Base-by-base conservation (phyloP, 2,888 invertebrate species). In the Volucella inflata region DNA sequence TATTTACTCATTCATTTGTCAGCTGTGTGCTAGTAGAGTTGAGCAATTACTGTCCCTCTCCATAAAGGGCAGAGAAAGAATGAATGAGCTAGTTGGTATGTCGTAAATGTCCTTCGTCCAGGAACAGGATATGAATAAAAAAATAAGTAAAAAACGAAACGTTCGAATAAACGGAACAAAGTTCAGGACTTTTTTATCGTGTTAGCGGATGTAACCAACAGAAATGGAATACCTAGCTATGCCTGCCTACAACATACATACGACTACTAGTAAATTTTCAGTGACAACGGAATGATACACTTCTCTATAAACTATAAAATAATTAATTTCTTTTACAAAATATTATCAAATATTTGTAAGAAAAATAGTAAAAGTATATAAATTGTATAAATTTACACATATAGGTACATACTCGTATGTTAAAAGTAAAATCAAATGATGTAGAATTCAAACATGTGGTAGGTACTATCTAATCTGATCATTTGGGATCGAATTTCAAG, bases 1-100 rank as follows among this genome's bases (percentile, higher is more conserved):
- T 89, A 89, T 88, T 89, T 88, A 89, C 88, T 88, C 87, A 88
- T 87, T 87, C 88, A 88, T 88, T 88, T 88, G 88, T 88, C 88
- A 88, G 87, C 76, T 83, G 67, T 80, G 64, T 78, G 67, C 72
- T 83, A 55, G 71, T 59, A 70, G 68, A 68, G 48, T 68, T 51
- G 68, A 53, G 68, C 68, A 77, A 77, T 68, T 77, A 68, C 76
- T 38, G 68, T 16, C 40, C 12, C 36, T 38, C 57, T 50, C 57
- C 38, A 14, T 12, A 11, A 11, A 30, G 16, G 44, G 16, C 40
- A 44, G 57, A 30, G 42, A 67, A 74, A 9, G 50, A 51, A 48
- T 21, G 68, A 57, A 40, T 53, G 62, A 57, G 44, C 59, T 67
- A 62, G 77, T 76, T 67, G 48, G 59, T 67, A 38, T 60, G 44